Percentiles rank a stretch among this genome's conserved stretches.
Evolutionary conservation across 2,113 vertebrate genomes (phyloP).

Genomic region (Lampris megalopsis): DNA sequence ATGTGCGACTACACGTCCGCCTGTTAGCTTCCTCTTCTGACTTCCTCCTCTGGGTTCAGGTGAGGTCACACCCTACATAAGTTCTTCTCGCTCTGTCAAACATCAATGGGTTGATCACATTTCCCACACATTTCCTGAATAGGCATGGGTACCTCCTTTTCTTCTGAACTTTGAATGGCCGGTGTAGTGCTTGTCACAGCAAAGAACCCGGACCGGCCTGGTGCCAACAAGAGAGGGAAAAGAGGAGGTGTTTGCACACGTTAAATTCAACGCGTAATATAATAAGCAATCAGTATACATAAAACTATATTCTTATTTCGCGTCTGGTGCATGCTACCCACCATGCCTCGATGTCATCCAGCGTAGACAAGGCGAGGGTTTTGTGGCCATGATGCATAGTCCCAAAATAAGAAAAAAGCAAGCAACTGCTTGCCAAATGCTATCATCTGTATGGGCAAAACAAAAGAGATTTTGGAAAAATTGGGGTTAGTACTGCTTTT

Average conservation of each 20-base stretch:
- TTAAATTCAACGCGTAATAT: constrained; percentile 4
- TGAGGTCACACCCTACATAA: background rate
- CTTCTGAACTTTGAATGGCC: constrained; percentile 26
- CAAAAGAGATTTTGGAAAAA: constrained; percentile 18
- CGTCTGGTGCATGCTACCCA: constrained; percentile 43
- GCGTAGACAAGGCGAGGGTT: constrained; percentile 45
- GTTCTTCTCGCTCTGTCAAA: constrained; percentile 45
- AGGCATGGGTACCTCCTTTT: constrained; percentile 65
- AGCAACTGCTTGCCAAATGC: constrained; percentile 61
- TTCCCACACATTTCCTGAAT: constrained; percentile 77
- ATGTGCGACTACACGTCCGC: background rate
- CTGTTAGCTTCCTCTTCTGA: background rate
- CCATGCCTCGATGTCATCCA: constrained; percentile 57
- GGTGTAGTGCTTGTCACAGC: background rate
- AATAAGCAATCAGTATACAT: background rate
- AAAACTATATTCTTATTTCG: background rate
- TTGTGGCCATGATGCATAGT: constrained; percentile 47
- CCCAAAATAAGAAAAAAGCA: constrained; percentile 52
- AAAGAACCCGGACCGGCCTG: constrained; percentile 43
- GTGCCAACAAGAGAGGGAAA: constrained; percentile 6
- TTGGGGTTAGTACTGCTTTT: background rate
- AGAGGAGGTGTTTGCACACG: background rate
- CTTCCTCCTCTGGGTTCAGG: background rate
- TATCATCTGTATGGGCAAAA: constrained; percentile 63
- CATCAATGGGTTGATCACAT: constrained; percentile 51